A percentile compares a stretch with the other conserved stretches of the same genome.
Evolutionary conservation across 2,113 vertebrate species (phyloP).

Genomic region (Leuciscus idus): DNA sequence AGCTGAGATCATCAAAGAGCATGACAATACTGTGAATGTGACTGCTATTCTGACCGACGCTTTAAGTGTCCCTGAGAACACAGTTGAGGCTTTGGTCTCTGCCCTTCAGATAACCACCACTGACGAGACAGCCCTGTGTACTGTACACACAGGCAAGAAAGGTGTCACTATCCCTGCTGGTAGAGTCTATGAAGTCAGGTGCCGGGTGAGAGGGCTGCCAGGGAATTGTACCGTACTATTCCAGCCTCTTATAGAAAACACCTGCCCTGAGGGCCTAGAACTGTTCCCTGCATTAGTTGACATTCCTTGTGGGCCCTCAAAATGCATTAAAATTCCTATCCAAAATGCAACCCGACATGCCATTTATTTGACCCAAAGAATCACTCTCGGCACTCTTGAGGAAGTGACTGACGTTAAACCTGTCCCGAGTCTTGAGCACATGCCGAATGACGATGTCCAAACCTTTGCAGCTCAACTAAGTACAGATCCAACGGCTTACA

Average conservation of each 20-base stretch:
- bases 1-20: too few species aligned
- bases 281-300: not conserved
- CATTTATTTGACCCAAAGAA: conserved; percentile 35
- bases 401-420: not conserved
- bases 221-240: conserved; percentile 12
- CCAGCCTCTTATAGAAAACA: not conserved
- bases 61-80: too few species aligned
- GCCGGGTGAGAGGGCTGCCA: not conserved
- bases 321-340: conserved; percentile 13
- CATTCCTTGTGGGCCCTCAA: not conserved
- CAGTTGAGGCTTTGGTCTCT: too few species aligned
- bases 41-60: too few species aligned
- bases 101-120: too few species aligned
- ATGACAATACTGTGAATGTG: too few species aligned
- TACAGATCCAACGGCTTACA: not conserved
- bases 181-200: not conserved
- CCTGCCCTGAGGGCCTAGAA: conserved; percentile 18
- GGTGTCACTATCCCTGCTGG: not conserved
- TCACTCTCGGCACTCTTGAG: not conserved
- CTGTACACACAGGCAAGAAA: not conserved
- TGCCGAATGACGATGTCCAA: not conserved
- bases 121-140: too few species aligned
- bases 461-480: not conserved
- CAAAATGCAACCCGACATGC: conserved; percentile 31
- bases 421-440: not conserved